These are phyloP conservation scores for Mus minutoides DNA, from an alignment of 2,797 vertebrate species.

Conservation along the genomic window DNA sequence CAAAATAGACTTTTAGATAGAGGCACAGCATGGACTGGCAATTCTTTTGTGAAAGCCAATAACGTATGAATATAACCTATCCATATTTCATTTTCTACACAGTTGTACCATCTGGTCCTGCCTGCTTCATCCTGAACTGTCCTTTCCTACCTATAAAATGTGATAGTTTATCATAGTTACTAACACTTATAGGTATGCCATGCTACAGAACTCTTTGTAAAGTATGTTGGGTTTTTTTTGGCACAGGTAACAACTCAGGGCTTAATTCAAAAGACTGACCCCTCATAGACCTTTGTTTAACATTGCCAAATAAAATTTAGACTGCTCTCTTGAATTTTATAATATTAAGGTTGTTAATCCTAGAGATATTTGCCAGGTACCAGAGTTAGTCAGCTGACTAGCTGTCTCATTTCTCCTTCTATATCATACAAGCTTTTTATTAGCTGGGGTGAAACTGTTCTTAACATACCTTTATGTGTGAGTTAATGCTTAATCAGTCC, in stretches of 20 bases:
- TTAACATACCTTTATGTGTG: not conserved
- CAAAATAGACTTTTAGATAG: constrained; percentile 15
- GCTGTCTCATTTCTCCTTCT: not conserved
- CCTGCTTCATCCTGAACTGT: not conserved
- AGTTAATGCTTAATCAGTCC: too few relatives aligned
- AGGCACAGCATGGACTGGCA: not conserved
- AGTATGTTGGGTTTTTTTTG: not conserved
- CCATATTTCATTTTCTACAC: not conserved
- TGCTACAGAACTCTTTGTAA: not conserved
- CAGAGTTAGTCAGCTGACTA: not conserved
- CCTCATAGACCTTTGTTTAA: not conserved
- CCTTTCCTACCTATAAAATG: not conserved
- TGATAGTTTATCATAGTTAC: not conserved
- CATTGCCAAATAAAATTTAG: not conserved
- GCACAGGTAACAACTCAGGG: not conserved
- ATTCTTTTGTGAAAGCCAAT: not conserved
- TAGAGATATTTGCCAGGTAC: constrained; percentile 13
- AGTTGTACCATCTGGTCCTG: not conserved
- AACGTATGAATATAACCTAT: not conserved
- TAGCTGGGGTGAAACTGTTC: not conserved
- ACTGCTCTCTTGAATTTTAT: constrained; percentile 32
- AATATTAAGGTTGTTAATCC: not conserved
- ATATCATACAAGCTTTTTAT: not conserved
- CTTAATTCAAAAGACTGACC: constrained; percentile 42
- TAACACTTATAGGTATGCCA: constrained; percentile 1